These are phyloP conservation scores for Philopedon plagiatum DNA, from an alignment of 2,888 invertebrate species.

Conservation along the genomic window DNA sequence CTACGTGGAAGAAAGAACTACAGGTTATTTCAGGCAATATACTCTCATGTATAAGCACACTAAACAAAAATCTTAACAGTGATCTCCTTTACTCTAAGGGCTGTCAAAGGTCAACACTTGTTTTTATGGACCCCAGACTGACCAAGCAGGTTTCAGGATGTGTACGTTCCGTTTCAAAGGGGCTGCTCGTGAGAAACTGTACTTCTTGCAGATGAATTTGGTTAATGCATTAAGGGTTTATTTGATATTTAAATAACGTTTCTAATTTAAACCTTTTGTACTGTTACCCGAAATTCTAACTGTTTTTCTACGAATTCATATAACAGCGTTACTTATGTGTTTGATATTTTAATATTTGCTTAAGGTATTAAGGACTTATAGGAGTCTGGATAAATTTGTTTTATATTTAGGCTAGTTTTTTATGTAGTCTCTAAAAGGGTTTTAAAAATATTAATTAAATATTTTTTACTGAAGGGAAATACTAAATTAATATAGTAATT, in stretches of 20 bases:
- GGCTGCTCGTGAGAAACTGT: conserved; percentile 28
- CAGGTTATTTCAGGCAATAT: too few species aligned
- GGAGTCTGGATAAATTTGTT: not conserved
- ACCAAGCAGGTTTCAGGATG: conserved; percentile 15
- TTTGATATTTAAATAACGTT: conserved; percentile 38
- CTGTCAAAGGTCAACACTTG: conserved; percentile 20
- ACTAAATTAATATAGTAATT: too few species aligned
- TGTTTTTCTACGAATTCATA: conserved; percentile 24
- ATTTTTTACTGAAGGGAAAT: too few species aligned
- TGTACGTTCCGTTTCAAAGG: conserved; percentile 15
- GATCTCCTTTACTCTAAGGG: not conserved
- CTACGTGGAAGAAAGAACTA: too few species aligned
- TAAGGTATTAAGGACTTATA: conserved; percentile 20
- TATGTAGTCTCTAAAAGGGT: not conserved
- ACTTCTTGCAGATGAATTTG: conserved; percentile 18
- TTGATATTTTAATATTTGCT: conserved; percentile 60
- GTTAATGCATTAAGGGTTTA: conserved; percentile 14
- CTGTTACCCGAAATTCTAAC: conserved; percentile 24
- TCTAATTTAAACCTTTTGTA: conserved; percentile 31
- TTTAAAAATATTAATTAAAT: too few species aligned
- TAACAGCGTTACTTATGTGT: conserved; percentile 56
- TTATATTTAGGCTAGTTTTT: not conserved
- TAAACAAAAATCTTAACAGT: not conserved
- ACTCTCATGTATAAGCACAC: too few species aligned
- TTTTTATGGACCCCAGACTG: conserved; percentile 15